Base-by-base conservation (phyloP, 2,888 invertebrate genomes). In the Elgonia sp. region DNA sequence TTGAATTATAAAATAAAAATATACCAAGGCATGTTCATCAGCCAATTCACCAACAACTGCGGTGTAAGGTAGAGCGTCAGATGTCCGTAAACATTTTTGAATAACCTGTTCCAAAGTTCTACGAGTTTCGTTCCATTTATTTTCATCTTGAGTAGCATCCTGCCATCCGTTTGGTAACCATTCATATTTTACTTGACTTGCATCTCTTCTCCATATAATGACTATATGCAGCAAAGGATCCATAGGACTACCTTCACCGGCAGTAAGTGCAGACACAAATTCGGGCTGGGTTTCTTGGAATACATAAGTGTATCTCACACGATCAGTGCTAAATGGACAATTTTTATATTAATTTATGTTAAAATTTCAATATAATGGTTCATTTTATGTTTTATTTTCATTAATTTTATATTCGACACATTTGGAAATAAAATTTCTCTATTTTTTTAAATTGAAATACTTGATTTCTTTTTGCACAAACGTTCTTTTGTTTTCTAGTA, bases 121-220 rank as follows among this genome's bases (percentile, higher is more conserved):
- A 90, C 97, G 96, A 0, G 97, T 98, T 88, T 97, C 96, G 93
- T 98, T 97, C 90, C 97, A 95, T 18, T 95, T 95, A 92, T 95
- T 95, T 69, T 96, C 95, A 29, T 94, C 94, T 72, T 96, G 96
- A 42, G 90, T 90, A 0, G 93, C 90, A 60, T 93, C 92, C 4
- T 93, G 76, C 97, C 97, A 97, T 55, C 96, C 97, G 77, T 96
- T 96, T 90, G 97, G 96, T 76, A 98, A 95, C 98, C 99, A 99
- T 94, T 98, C 98, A 94, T 98, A 99, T 92, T 98, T 98, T 14
- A 99, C 95, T 90, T 97, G 97, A n/a, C 97, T 96, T 12, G 97
- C 96, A 93, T 98, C 98, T 57, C 97, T 96, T 0, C 99, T 96
- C 98, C 99, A 99, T 89, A 99, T 96, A 65, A 99, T 97, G 1